Evolutionary conservation across 1,140 invertebrate species (phyloP).

Genomic region (Pygmarrhopalites habei): DNA sequence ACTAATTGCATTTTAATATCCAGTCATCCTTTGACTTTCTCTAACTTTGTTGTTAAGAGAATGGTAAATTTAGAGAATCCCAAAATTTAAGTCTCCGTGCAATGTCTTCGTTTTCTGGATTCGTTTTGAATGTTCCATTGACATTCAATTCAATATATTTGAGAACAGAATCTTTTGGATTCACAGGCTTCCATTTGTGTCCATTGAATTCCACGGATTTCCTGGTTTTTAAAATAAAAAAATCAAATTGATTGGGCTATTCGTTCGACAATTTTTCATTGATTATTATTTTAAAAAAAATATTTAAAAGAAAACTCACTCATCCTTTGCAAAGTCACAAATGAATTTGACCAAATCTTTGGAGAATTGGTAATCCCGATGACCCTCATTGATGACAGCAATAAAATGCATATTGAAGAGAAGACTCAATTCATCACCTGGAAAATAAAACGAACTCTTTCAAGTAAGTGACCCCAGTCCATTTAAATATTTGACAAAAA

Average conservation of each 20-base stretch:
- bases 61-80: too few species aligned
- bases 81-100: slow-evolving; percentile 20
- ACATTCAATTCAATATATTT: slow-evolving; percentile 15
- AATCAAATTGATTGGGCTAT: too few species aligned
- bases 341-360: slow-evolving; percentile 20
- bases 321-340: slow-evolving; percentile 23
- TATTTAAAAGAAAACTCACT: slow-evolving; percentile 13
- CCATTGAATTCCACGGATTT: not conserved
- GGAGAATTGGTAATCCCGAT: slow-evolving; percentile 20
- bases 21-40: too few species aligned
- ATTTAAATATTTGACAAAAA: not conserved
- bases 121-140: slow-evolving; percentile 1
- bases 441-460: not conserved
- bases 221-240: too few species aligned
- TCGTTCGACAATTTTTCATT: too few species aligned
- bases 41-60: too few species aligned
- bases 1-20: too few species aligned
- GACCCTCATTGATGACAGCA: not conserved
- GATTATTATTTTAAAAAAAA: too few species aligned
- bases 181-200: slow-evolving; percentile 7
- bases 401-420: slow-evolving; percentile 21
- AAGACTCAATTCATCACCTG: slow-evolving; percentile 21
- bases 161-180: slow-evolving; percentile 7
- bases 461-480: not conserved
- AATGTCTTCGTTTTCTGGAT: slow-evolving; percentile 14